phyloP scores from a whole-genome alignment of 1,140 invertebrate genomes.

The Tribolium madens region DNA sequence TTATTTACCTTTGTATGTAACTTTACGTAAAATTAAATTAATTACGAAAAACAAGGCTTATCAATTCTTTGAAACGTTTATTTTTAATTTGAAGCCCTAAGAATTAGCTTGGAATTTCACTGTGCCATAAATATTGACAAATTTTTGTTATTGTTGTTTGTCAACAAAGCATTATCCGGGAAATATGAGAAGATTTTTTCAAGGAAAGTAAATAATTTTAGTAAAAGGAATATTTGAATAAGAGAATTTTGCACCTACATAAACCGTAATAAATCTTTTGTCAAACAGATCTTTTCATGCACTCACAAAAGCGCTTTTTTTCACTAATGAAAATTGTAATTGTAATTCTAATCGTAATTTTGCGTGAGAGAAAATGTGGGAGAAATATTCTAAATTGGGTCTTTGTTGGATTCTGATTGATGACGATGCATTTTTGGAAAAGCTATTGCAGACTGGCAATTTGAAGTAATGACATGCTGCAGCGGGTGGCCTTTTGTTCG shows the following conservation, averaged over 20 bases:
- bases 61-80: not conserved
- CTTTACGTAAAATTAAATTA: not conserved
- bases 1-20: not conserved
- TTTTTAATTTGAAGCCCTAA: not conserved
- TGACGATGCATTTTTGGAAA: constrained; percentile 15
- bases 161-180: not conserved
- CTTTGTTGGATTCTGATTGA: constrained; percentile 1
- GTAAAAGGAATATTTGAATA: not conserved
- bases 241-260: not conserved
- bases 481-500: not conserved
- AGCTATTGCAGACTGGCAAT: not conserved
- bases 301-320: not conserved
- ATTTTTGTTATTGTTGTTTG: not conserved
- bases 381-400: not conserved
- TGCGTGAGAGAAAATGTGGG: not conserved
- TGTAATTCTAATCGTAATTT: not conserved
- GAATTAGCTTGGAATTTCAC: not conserved
- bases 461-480: not conserved
- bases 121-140: not conserved
- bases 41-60: not conserved
- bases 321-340: not conserved
- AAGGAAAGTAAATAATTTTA: constrained; percentile 5
- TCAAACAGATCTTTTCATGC: not conserved
- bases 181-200: constrained; percentile 2
- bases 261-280: not conserved